A percentile compares a stretch with the other conserved stretches of the same genome.
phyloP scores from a whole-genome alignment of 2,113 vertebrate genomes.

The Chauna torquata region DNA sequence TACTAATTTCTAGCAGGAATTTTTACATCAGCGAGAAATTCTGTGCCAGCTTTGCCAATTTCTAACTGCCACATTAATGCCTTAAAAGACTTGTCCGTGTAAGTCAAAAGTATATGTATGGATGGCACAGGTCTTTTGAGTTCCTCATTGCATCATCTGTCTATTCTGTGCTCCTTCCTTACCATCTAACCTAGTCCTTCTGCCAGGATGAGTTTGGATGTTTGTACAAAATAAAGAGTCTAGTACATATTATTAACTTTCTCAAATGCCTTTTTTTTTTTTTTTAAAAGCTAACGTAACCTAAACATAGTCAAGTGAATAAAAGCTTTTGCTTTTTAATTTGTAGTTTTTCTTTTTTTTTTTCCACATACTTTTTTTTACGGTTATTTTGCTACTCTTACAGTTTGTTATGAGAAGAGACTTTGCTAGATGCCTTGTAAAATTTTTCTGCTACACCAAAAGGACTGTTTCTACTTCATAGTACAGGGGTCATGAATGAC shows the following conservation, averaged over 20 bases:
- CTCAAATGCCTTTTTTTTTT: background rate
- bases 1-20: background rate
- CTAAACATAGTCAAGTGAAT: background rate
- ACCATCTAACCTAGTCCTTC: background rate
- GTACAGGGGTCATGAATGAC: slow-evolving; percentile 86
- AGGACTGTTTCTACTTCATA: slow-evolving; percentile 90
- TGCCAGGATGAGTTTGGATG: background rate
- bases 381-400: slow-evolving; percentile 15
- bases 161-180: background rate
- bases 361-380: background rate
- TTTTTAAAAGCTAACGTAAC: background rate
- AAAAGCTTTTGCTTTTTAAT: background rate
- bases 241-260: background rate
- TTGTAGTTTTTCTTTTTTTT: background rate
- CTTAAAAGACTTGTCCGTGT: background rate
- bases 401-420: slow-evolving; percentile 91
- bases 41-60: background rate
- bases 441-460: slow-evolving; percentile 91
- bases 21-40: background rate
- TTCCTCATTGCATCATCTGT: background rate
- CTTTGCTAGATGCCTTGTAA: slow-evolving; percentile 90
- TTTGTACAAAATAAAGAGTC: background rate
- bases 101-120: background rate
- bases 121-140: background rate
- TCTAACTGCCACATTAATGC: background rate